Evolutionary conservation across 2,888 invertebrate genomes (phyloP), one percentile per base, ranked within the genome.

Genomic region (Noctua janthe): DNA sequence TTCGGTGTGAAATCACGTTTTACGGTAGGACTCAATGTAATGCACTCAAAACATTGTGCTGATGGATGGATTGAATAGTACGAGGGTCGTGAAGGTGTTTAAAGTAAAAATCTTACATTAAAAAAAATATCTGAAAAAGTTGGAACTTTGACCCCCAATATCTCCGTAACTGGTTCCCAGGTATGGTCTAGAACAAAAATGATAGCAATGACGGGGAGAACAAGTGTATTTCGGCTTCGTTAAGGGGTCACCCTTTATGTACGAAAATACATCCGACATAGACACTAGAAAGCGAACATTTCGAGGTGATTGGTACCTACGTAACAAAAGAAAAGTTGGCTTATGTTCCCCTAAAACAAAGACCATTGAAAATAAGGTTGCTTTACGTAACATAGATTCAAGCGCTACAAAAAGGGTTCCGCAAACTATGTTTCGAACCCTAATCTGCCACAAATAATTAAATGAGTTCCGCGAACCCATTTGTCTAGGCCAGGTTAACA

Each of bases 381-480:
- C n/a, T 81, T 82, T 76, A 64, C 74, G 69, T 66, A 76, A 88
- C 76, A 81, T 81, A 78, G 78, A 88, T 80, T 80, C 71, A 76
- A 82, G 70, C 74, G 73, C 69, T 82, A 86, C 86, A 88, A 89
- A 88, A 87, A 88, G 81, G 86, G 82, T 82, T 78, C 56, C 70
- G 71, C 74, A 76, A 89, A 89, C 89, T 89, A 84, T 86, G 89
- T 82, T 83, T 77, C 78, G 71, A 81, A 82, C 86, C 80, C 80
- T 78, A 81, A 87, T 87, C 81, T 81, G 82, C 80, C 87, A 80
- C 86, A 89, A 81, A 86, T 86, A 89, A 89, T 88, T 89, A 87
- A 88, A 89, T 86, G 84, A 87, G 87, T 86, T 87, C 76, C 64
- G 76, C n/a, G 72, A 81, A 78, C 81, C 73, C 78, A 73, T 72